These are phyloP conservation scores for Steinernema hermaphroditum DNA, from an alignment of 2,888 invertebrate genomes.

Conservation along the genomic window DNA sequence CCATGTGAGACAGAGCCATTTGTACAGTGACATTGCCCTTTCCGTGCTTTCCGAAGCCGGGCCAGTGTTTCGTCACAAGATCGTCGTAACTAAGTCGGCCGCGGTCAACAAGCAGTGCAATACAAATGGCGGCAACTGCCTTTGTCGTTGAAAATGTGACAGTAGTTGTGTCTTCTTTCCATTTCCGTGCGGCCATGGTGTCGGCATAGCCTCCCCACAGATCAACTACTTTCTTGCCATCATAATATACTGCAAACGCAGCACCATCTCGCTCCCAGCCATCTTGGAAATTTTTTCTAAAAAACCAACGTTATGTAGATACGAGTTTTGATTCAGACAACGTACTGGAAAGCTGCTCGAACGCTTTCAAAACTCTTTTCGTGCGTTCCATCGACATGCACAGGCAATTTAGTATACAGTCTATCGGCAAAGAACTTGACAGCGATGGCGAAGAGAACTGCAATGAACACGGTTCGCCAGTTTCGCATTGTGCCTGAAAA, in stretches of 20 bases:
- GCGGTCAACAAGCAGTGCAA: conserved; percentile 47
- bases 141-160: conserved; percentile 57
- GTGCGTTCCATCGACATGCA: neutral
- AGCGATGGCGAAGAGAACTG: neutral
- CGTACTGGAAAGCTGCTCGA: neutral
- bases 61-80: conserved; percentile 54
- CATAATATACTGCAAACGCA: conserved; percentile 22
- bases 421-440: neutral
- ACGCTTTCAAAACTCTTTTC: neutral
- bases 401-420: conserved; percentile 7
- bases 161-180: conserved; percentile 52
- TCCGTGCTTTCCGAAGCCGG: conserved; percentile 52
- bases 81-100: conserved; percentile 46
- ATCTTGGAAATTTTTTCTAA: conserved; percentile 1
- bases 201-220: conserved; percentile 57
- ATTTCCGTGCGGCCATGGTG: conserved; percentile 45
- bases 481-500: neutral
- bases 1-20: conserved; percentile 52
- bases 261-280: conserved; percentile 25
- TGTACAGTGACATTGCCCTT: conserved; percentile 54
- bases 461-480: neutral
- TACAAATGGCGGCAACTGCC: conserved; percentile 45
- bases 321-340: neutral
- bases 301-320: neutral
- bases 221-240: conserved; percentile 55